Evolutionary conservation across 2,888 invertebrate genomes (phyloP), one percentile per base, ranked within the genome.

Genomic region (Esperia sulphurella): DNA sequence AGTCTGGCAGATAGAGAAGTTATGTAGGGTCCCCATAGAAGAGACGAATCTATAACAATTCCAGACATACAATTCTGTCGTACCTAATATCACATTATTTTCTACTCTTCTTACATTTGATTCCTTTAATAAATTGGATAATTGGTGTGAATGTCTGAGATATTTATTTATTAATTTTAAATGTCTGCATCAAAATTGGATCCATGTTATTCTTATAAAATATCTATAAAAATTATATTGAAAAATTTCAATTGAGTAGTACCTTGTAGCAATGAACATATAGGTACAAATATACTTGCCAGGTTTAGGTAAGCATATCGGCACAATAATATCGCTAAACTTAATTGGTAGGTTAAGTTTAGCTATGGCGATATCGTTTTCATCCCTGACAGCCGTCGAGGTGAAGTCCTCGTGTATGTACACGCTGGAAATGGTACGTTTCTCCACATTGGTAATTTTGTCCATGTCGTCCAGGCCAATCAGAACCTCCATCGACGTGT

Each of bases 341-440:
- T 45, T 14, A 0, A 92, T 78, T 0, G 89, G 83, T 8, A 57
- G 39, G 30, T 75, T 65, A 1, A 92, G 57, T 39, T 84, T 90
- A 0, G 91, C 83, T 13, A 92, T 71, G 0, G 92, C 91, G 39
- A 92, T 91, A 58, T 92, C 92, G 54, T 92, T 91, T 46, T 88
- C 90, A 49, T 92, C 92, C 51, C 91, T 72, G 0, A 89, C 73
- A 0, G 83, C 75, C 40, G 91, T 86, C 1, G 91, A 88, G 0
- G 82, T 80, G 59, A 91, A 92, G 0, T 59, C 53, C 50, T 90
- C 83, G 55, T 92, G 91, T 39, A 91, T 80, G n/a, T 76, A 68
- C 7, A 82, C 77, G 0, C 63, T 41, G 0, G 80, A 69, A 41
- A 90, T 82, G 29, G 71, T 75, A 33, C 86, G 67, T 40, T 75